Conservation (phyloP, 2,113 vertebrate species). For the Nestor notabilis region DNA sequence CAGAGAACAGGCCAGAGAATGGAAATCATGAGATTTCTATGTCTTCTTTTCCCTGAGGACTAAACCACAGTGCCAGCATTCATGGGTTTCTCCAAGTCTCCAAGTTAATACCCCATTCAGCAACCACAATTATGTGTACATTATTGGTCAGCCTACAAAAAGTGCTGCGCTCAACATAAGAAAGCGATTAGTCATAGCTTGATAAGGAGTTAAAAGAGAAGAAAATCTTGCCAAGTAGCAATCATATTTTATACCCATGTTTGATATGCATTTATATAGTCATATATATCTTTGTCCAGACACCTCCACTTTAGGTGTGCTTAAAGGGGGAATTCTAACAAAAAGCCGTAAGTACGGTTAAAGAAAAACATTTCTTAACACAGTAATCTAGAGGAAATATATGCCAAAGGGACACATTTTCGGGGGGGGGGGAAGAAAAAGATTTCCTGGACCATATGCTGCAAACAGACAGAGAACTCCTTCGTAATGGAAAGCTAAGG, state of each 20-base stretch:
- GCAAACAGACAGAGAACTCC: constrained; percentile 65
- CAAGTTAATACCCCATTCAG: not conserved
- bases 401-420: constrained; percentile 68
- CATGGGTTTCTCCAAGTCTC: not conserved
- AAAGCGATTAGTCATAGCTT: constrained; percentile 46
- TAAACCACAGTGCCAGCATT: not conserved
- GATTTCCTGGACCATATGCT: constrained; percentile 69
- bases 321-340: constrained; percentile 66
- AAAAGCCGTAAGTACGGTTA: constrained; percentile 52
- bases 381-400: constrained; percentile 70
- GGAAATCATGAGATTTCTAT: not conserved
- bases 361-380: constrained; percentile 72
- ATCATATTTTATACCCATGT: constrained; percentile 48
- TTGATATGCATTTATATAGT: constrained; percentile 51
- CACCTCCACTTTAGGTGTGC: constrained; percentile 56
- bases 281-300: not conserved
- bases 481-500: constrained; percentile 66
- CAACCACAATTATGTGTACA: not conserved
- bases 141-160: constrained; percentile 10
- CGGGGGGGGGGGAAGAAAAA: not conserved
- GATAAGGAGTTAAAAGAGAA: not conserved
- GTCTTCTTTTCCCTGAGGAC: not conserved
- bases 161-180: constrained; percentile 7
- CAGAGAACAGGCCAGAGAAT: constrained; percentile 2
- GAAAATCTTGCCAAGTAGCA: constrained; percentile 39